phyloP scores from a whole-genome alignment of 2,888 invertebrate genomes.

The Tachina fera region DNA sequence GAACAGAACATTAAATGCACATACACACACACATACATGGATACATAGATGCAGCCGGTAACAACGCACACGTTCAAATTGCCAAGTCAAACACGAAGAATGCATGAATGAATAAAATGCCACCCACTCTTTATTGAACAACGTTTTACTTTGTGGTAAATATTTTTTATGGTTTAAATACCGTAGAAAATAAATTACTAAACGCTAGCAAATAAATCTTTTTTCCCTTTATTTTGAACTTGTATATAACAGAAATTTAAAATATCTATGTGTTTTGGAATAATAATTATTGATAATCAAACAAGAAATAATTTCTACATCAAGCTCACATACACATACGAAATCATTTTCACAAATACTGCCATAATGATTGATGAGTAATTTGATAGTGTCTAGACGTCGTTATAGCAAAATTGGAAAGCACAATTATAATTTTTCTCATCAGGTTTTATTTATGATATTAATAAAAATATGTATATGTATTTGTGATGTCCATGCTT shows the following conservation, averaged over 20 bases:
- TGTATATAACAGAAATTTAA: slow-evolving; percentile 27
- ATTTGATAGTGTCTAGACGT: too few relatives aligned
- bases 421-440: too few relatives aligned
- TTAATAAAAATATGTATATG: too few relatives aligned
- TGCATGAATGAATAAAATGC: slow-evolving; percentile 52
- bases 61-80: slow-evolving; percentile 17
- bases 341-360: too few relatives aligned
- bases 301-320: too few relatives aligned
- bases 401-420: too few relatives aligned
- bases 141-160: slow-evolving; percentile 37
- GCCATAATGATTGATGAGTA: too few relatives aligned
- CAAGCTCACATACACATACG: too few relatives aligned
- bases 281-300: too few relatives aligned
- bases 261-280: background rate
- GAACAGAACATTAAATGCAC: slow-evolving; percentile 20
- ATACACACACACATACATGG: background rate
- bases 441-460: too few relatives aligned
- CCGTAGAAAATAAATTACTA: slow-evolving; percentile 28
- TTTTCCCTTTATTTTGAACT: slow-evolving; percentile 16
- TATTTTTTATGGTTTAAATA: slow-evolving; percentile 39
- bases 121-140: slow-evolving; percentile 60
- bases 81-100: background rate
- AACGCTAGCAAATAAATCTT: slow-evolving; percentile 16
- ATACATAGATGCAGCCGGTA: background rate
- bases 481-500: too few relatives aligned